Evolutionary conservation across 1,140 invertebrate species (phyloP).

Genomic region (Brachionus angularis): DNA sequence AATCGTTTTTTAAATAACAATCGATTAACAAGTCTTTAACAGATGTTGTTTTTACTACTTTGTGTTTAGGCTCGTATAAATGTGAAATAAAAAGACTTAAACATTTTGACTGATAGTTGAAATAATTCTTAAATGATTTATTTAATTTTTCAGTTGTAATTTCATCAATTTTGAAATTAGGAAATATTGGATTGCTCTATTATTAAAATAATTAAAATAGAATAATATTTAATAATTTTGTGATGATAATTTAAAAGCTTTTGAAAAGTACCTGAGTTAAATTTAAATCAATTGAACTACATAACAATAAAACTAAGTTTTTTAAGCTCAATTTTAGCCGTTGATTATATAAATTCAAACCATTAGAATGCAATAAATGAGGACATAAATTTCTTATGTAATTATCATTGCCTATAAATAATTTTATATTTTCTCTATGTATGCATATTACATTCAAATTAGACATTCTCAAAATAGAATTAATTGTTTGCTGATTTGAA

Average conservation of each 20-base stretch:
- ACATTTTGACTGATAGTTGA: not conserved
- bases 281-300: no score
- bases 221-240: no score
- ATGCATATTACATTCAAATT: slow-evolving; percentile 21
- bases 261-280: no score
- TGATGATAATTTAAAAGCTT: no score
- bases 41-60: not conserved
- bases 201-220: not conserved
- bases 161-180: slow-evolving; percentile 24
- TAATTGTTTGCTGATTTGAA: not conserved
- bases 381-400: slow-evolving; percentile 5
- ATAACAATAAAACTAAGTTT: no score
- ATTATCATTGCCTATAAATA: not conserved
- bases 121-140: not conserved
- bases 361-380: not conserved
- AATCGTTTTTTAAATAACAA: not conserved
- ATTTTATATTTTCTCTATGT: slow-evolving; percentile 9
- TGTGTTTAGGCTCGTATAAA: slow-evolving; percentile 15
- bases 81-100: not conserved
- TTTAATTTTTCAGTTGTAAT: not conserved
- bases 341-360: not conserved
- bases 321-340: not conserved
- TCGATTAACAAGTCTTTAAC: not conserved
- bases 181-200: slow-evolving; percentile 7
- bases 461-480: not conserved